Evolutionary conservation across 92 coral and sea anemone genomes (phyloP), one percentile per base, ranked within the genome.

Genomic region (Montipora capitata): DNA sequence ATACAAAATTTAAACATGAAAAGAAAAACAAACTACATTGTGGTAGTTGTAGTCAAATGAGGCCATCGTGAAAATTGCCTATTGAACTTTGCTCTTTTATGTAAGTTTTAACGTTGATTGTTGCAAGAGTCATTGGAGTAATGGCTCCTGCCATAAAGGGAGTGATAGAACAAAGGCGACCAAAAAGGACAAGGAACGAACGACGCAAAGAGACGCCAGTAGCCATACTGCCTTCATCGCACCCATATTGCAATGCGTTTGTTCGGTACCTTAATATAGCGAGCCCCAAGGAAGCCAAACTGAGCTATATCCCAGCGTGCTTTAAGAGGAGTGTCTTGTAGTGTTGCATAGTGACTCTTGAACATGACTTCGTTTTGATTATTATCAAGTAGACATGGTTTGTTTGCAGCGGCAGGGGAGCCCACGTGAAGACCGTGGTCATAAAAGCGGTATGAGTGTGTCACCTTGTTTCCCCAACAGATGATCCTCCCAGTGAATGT

Each of bases 341-440:
- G 40, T 49, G 92, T 86, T 54, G 99, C 99, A 72, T 27, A 27
- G 35, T 27, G 35, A 27, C 35, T 27, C 35, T 27, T 27, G 35
- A 27, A 2, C 35, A 27, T 27, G 35, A 27, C 35, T 27, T 27
- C 35, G 1, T 27, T 27, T 27, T 27, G 35, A 27, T 27, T 27
- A 27, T 27, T 27, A 27, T 27, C 35, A 27, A 27, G 35, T 27
- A 27, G 35, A 27, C 35, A 27, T 27, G 96, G 96, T 85, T 97
- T 96, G 52, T 81, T 83, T 39, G 93, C 96, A 6, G 81, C 61
- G 12, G 99, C 94, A 14, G 99, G 99, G 12, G 98, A 90, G 16
- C 99, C 99, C 38, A 90, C 92, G 44, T 97, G 99, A 7, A 97
- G 96, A 6, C 99, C 99, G 35, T 97, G 99, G 68, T 97, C 99